Base-by-base conservation (phyloP, 2,113 vertebrate species). In the Galbula dea region DNA sequence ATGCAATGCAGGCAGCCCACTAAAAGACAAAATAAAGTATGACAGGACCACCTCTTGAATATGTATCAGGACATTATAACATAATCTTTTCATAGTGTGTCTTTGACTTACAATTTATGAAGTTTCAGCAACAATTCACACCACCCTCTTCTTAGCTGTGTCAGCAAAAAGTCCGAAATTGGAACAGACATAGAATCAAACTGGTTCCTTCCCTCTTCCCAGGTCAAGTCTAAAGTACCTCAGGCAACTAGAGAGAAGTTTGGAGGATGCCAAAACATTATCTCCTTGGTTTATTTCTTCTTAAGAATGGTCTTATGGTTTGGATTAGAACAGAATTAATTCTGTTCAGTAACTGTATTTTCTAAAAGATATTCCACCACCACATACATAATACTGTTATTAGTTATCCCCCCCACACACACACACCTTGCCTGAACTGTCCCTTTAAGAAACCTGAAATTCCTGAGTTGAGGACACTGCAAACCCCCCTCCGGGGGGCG, bases 41-140 rank as follows among this genome's bases (percentile, higher is more conserved):
- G 0, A 65, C n/a, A 55, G 52, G 55, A 52, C 16, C 55, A 61
- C 22, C 71, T 79, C 20, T 46, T 79, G 72, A 65, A 17, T 62
- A 83, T 3, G 0, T 54, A 71, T 45, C 26, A 68, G 57, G 65
- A 45, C 57, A 57, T 0, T 32, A 19, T 63, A 71, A 74, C n/a
- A 24, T 22, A 19, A 55, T 36, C 36, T 37, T 41, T 68, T 81
- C 86, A 27, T 4, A 63, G 45, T 2, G 26, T 45, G 29, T 43
- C 65, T 90, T 85, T 81, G 59, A 77, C 43, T 88, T 83, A 45
- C 26, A 55, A 78, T 63, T 66, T 71, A 81, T 46, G 73, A 84
- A 75, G 61, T 37, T 71, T 74, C 61, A 74, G 80, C 61, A 90
- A 27, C 46, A 77, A 61, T 74, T 90, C 68, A 37, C 30, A 48